phyloP scores from a whole-genome alignment of 2,797 vertebrate species.

The Sebastes oblongus region DNA sequence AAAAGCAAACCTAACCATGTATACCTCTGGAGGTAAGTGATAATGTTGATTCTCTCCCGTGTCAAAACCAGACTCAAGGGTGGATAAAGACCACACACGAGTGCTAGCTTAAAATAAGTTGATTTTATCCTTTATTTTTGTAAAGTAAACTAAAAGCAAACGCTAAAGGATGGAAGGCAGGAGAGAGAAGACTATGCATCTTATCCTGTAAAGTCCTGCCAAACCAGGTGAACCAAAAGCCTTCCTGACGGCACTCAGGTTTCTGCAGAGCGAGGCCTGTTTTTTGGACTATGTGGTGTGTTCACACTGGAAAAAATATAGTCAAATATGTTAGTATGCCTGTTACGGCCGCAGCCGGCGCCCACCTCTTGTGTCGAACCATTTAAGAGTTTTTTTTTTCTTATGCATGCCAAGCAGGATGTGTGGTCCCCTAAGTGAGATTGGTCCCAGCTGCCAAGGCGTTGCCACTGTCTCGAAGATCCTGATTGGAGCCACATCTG shows the following conservation, averaged over 20 bases:
- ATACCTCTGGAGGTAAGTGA: background rate
- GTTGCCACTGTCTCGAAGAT: background rate
- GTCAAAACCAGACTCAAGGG: background rate
- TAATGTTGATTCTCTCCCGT: background rate
- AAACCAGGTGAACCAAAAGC: background rate
- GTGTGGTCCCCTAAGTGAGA: background rate
- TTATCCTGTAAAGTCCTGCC: background rate
- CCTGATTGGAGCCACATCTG: background rate
- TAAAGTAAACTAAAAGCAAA: background rate
- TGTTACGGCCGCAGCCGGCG: background rate
- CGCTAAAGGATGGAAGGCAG: background rate
- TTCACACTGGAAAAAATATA: background rate
- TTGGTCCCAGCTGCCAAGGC: background rate
- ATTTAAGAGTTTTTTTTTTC: background rate
- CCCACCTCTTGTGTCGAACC: background rate
- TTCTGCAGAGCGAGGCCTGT: background rate
- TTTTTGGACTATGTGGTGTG: background rate
- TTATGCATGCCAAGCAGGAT: background rate
- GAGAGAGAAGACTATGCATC: background rate
- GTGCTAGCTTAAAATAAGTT: background rate
- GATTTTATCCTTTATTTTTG: background rate
- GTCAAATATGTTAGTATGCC: background rate
- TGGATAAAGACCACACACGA: background rate
- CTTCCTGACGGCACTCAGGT: background rate
- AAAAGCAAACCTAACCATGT: background rate